Percentiles rank a stretch among this genome's conserved stretches.
These are phyloP conservation scores for Apis florea DNA, from an alignment of 1,140 invertebrate genomes.

Conservation along the genomic window DNA sequence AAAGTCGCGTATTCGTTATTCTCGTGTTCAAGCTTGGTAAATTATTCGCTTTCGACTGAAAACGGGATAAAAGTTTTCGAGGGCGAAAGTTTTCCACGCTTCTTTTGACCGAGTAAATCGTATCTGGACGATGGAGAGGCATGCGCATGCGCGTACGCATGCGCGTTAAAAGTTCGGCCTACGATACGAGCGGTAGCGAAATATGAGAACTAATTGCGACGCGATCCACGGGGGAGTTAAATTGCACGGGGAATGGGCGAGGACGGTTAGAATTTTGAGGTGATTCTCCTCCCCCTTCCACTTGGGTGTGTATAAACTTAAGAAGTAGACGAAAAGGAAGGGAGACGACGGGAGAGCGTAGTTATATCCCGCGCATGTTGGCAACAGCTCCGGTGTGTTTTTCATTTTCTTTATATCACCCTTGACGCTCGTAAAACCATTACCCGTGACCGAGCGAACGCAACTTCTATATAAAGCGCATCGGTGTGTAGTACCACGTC, in stretches of 20 bases:
- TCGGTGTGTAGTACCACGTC: slow-evolving; percentile 53
- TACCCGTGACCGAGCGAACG: slow-evolving; percentile 87
- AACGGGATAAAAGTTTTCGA: slow-evolving; percentile 37
- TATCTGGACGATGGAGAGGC: not conserved
- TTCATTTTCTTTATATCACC: slow-evolving; percentile 93
- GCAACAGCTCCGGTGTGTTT: slow-evolving; percentile 82
- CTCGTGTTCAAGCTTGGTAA: slow-evolving; percentile 14
- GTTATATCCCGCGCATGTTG: slow-evolving; percentile 77
- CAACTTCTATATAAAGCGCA: slow-evolving; percentile 76
- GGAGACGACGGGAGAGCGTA: slow-evolving; percentile 68
- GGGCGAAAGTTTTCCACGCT: no score
- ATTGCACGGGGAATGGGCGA: slow-evolving; percentile 17
- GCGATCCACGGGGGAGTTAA: slow-evolving; percentile 75
- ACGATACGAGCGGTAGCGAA: slow-evolving; percentile 29
- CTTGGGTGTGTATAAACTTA: slow-evolving; percentile 69
- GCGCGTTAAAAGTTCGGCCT: slow-evolving; percentile 32
- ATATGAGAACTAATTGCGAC: slow-evolving; percentile 75
- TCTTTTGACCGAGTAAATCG: slow-evolving; percentile 30
- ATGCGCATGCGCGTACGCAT: not conserved
- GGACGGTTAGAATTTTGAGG: slow-evolving; percentile 43
- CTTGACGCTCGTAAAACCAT: slow-evolving; percentile 90
- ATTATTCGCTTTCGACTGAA: slow-evolving; percentile 42
- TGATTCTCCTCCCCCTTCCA: not conserved
- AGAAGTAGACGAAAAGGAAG: slow-evolving; percentile 71
- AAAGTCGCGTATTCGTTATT: no score